Conservation (phyloP, 2,113 vertebrate species). For the Indicator maculatus region DNA sequence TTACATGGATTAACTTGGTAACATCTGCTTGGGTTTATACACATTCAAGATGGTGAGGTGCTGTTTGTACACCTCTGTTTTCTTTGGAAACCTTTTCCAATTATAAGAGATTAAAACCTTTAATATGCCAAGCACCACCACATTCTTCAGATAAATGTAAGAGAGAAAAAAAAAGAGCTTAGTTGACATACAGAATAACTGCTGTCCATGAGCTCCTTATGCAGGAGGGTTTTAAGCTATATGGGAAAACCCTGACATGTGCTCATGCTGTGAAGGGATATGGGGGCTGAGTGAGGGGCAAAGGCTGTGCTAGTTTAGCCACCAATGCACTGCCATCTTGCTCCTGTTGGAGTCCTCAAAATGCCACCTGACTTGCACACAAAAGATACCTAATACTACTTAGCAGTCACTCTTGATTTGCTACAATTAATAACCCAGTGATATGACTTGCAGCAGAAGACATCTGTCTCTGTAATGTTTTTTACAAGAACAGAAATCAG, state of each 20-base stretch:
- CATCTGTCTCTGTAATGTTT: not conserved
- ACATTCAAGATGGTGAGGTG: not conserved
- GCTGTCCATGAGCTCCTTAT: not conserved
- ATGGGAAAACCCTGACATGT: rapidly evolving
- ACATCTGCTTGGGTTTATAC: conserved; percentile 36
- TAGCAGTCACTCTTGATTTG: not conserved
- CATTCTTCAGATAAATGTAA: not conserved
- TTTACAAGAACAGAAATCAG: not conserved
- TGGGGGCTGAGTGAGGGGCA: rapidly evolving
- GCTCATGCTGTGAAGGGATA: rapidly evolving
- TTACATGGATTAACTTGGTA: not conserved
- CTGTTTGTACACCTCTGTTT: not conserved
- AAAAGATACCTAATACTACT: no score
- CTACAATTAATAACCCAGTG: not conserved
- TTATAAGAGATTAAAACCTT: not conserved
- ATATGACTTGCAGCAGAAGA: not conserved
- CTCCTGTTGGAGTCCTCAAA: not conserved
- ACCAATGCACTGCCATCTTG: rapidly evolving
- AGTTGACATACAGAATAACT: not conserved
- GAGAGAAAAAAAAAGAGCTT: not conserved
- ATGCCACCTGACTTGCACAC: not conserved
- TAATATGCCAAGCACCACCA: not conserved
- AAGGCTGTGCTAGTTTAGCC: not conserved
- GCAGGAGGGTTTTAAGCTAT: not conserved
- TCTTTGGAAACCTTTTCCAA: not conserved